A percentile compares a stretch with the other conserved stretches of the same genome.
phyloP scores from a whole-genome alignment of 2,888 invertebrate genomes.

The Ectemnius continuus region DNA sequence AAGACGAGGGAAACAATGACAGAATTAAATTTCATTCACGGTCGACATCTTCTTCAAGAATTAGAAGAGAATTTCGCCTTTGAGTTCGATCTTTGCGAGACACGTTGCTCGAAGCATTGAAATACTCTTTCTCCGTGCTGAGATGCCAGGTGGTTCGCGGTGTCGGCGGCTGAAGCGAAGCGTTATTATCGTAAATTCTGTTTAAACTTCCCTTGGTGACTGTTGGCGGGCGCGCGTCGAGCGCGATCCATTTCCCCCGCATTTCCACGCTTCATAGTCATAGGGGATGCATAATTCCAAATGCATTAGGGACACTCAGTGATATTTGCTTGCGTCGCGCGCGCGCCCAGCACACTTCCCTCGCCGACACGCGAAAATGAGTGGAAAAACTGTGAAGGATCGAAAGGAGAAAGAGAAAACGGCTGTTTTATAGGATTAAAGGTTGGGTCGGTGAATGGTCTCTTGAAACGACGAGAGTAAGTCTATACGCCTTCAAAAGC shows the following conservation, averaged over 20 bases:
- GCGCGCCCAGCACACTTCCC: background rate
- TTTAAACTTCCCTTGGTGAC: background rate
- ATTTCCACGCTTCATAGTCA: background rate
- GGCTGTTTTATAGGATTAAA: background rate
- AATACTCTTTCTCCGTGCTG: constrained; percentile 52
- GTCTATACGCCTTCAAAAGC: constrained; percentile 56
- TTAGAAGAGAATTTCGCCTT: background rate
- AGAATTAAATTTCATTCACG: background rate
- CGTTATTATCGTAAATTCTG: constrained; percentile 5
- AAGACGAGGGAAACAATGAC: background rate
- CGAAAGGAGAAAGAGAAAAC: background rate
- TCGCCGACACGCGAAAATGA: background rate
- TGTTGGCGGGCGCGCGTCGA: too few relatives aligned
- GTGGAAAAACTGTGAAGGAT: background rate
- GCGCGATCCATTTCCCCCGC: background rate
- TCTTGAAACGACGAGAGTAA: constrained; percentile 43
- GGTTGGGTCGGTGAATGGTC: constrained; percentile 11
- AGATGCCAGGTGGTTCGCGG: constrained; percentile 25
- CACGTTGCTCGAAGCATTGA: constrained; percentile 13
- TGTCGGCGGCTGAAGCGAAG: constrained; percentile 24
- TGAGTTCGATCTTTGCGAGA: constrained; percentile 8
- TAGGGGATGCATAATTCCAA: too few relatives aligned
- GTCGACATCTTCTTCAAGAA: background rate
- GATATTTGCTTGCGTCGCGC: background rate
- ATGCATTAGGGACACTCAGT: too few relatives aligned